These are phyloP conservation scores for Torymus tubicola DNA, from an alignment of 2,888 invertebrate species.

Conservation along the genomic window DNA sequence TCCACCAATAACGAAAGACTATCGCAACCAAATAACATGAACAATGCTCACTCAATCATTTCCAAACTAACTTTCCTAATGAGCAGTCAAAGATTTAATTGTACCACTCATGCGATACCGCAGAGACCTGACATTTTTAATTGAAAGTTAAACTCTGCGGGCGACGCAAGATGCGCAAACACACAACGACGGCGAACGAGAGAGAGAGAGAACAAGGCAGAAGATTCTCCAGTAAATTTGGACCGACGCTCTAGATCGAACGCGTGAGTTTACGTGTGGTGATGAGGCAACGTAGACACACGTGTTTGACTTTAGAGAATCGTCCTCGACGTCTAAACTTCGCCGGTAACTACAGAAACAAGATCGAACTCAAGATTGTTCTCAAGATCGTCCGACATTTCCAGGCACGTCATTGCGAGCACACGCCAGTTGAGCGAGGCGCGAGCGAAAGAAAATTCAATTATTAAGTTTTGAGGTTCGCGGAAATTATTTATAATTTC, in stretches of 20 bases:
- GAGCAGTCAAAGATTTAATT: no score
- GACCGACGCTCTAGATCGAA: constrained; percentile 73
- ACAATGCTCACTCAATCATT: no score
- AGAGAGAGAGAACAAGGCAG: neutral
- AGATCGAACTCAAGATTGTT: constrained; percentile 38
- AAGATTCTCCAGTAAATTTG: constrained; percentile 13
- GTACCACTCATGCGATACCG: no score
- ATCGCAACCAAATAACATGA: no score
- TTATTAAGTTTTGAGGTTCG: neutral
- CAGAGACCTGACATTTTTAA: no score
- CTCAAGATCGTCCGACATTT: neutral
- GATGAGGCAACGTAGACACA: constrained; percentile 75
- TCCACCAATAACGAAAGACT: no score
- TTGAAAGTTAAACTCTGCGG: no score
- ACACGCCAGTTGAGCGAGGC: no score
- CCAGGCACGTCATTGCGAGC: no score
- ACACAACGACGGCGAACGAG: neutral
- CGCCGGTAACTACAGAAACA: constrained; percentile 52
- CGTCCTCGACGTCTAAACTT: constrained; percentile 59
- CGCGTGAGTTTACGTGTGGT: constrained; percentile 76
- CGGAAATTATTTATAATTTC: no score
- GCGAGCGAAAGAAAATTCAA: neutral
- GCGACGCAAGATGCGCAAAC: no score
- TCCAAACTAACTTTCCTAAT: no score
- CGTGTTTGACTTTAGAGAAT: constrained; percentile 76